Percentiles rank a stretch among this genome's conserved stretches.
These are phyloP conservation scores for Anhinga anhinga DNA, from an alignment of 2,113 vertebrate genomes.

Conservation along the genomic window DNA sequence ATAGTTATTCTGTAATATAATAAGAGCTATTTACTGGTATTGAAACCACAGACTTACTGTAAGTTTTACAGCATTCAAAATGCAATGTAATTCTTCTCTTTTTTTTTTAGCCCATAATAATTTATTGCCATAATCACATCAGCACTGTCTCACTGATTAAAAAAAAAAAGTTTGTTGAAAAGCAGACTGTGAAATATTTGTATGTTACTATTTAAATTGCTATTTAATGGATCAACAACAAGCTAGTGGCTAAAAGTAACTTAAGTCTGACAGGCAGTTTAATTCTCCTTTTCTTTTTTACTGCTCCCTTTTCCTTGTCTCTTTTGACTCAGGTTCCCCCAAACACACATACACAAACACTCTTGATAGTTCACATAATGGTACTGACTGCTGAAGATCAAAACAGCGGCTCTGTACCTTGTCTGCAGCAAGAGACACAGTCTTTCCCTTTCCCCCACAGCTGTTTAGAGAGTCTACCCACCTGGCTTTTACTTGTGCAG, in stretches of 20 bases:
- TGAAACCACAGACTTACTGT: conserved; percentile 59
- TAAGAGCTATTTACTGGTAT: conserved; percentile 69
- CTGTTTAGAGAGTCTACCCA: background rate
- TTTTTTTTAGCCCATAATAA: conserved; percentile 49
- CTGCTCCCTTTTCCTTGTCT: background rate
- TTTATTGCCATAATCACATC: conserved; percentile 52
- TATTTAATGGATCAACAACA: background rate
- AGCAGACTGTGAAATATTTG: background rate
- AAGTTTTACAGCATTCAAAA: conserved; percentile 68
- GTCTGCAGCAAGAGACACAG: background rate
- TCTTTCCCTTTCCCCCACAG: background rate
- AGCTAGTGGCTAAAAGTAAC: background rate
- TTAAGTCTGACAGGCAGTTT: background rate
- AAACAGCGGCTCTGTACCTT: background rate
- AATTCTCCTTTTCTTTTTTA: background rate
- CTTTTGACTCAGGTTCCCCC: background rate
- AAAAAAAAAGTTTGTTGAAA: background rate
- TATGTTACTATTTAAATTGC: background rate
- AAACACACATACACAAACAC: background rate
- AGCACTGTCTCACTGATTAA: background rate
- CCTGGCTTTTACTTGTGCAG: background rate
- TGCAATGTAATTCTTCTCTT: background rate
- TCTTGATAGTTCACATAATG: background rate
- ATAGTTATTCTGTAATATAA: conserved; percentile 62
- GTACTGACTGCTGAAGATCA: background rate